Base-by-base conservation (phyloP, 2,888 invertebrate species). In the Papilio gigon region DNA sequence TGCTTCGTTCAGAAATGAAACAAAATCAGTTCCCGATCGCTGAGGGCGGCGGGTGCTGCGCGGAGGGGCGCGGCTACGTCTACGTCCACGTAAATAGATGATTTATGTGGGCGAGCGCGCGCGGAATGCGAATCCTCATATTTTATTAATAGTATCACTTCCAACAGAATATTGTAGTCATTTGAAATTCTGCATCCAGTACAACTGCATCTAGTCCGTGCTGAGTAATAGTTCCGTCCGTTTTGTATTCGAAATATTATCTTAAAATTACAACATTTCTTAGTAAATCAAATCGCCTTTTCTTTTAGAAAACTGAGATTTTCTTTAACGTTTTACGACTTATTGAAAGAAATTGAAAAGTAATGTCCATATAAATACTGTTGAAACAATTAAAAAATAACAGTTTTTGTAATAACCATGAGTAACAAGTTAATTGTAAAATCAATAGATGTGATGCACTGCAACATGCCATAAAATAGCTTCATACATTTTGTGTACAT, bases 401-500 rank as follows among this genome's bases (percentile, higher is more conserved):
- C n/a, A n/a, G n/a, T n/a, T n/a, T n/a, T n/a, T n/a, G n/a, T n/a
- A n/a, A n/a, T n/a, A n/a, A n/a, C n/a, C n/a, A n/a, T n/a, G n/a
- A n/a, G n/a, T n/a, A n/a, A n/a, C n/a, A n/a, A 56, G 9, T 56
- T 17, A 9, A n/a, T 30, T 30, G 17, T 30, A 8, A 56, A 56
- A 56, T n/a, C n/a, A 60, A 60, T 60, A 60, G 25, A 25, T n/a
- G n/a, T 0, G 22, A 14, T 14, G 25, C 37, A 22, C 37, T 6
- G 5, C 40, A n/a, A 60, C 60, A 40, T n/a, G 63, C n/a, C 35
- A 63, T 33, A 47, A 44, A 63, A 65, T 56, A 40, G 40, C 73
- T 77, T 74, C 74, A 76, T 74, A 73, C 75, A 74, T 56, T 65
- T 40, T 78, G 76, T 76, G 70, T 73, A 67, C 70, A 73, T 80